Evolutionary conservation across 2,797 vertebrate species (phyloP).

Genomic region (Myiotriccus ornatus): DNA sequence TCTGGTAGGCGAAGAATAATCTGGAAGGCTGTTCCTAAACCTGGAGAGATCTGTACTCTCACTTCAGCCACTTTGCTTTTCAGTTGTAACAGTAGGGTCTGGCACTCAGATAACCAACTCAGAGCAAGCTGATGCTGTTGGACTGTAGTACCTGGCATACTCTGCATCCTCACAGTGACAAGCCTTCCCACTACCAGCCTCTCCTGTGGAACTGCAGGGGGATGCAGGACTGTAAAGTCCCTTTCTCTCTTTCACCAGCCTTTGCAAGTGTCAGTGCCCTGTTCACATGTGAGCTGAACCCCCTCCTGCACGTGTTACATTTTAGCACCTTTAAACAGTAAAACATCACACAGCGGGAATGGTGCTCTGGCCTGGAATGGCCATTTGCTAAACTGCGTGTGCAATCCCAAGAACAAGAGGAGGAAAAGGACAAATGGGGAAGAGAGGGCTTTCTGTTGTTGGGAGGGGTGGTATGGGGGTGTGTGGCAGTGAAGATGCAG

Average conservation of each 20-base stretch:
- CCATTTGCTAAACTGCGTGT: neutral
- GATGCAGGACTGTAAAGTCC: neutral
- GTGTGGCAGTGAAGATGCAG: neutral
- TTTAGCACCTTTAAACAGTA: neutral
- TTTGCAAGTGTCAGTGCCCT: neutral
- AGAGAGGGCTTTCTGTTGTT: neutral
- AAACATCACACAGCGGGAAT: neutral
- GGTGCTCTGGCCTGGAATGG: neutral
- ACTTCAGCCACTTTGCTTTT: neutral
- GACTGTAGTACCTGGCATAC: neutral
- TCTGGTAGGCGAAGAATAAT: neutral
- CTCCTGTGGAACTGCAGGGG: neutral
- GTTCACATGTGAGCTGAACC: neutral
- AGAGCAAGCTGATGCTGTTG: neutral
- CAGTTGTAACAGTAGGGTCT: rapidly evolving
- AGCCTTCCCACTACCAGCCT: neutral
- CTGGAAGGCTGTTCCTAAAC: neutral
- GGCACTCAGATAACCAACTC: neutral
- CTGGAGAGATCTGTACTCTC: neutral
- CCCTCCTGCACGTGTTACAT: neutral
- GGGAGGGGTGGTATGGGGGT: rapidly evolving
- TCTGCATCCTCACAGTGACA: neutral
- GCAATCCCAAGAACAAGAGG: neutral
- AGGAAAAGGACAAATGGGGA: neutral
- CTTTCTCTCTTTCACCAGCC: neutral